Evolutionary conservation across 2,797 vertebrate species (phyloP), one percentile per base, ranked within the genome.

Genomic region (Dipus sagitta): DNA sequence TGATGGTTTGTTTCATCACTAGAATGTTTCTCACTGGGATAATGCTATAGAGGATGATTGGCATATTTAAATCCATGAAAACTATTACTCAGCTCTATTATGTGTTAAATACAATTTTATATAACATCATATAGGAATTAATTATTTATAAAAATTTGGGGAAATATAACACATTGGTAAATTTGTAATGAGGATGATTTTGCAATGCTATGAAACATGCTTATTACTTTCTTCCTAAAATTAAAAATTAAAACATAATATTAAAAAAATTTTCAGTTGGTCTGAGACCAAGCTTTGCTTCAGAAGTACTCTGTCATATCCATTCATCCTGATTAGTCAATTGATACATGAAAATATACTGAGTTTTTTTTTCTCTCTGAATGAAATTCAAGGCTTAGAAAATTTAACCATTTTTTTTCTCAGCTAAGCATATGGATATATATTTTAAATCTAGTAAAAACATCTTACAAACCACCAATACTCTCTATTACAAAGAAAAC

Each of bases 291-390:
- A 85, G 2, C 26, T 94, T 74, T 67, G 38, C 30, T 30, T 85
- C 28, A 6, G 72, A 62, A 85, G 86, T 38, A 95, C 70, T 80
- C 64, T 79, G 80, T 88, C 54, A 68, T 38, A 86, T 47, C 60
- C 18, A 94, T 17, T 92, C 74, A 90, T 74, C 84, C 92, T 94
- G 58, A 95, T 72, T 75, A 92, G 14, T 88, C 68, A 88, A 87
- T 91, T 68, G 76, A 21, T 76, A 93, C 30, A 54, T 77, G 26
- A 96, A 84, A 95, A 86, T 32, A 20, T 47, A 72, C 23, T 87
- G 88, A 88, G 34, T 71, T 90, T 95, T 94, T 75, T 91, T 95
- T 94, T 11, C 12, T 88, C 30, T 91, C 54, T 67, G 24, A 85
- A 74, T 58, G 65, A 87, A 88, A 95, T 76, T 21, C 15, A 92